Conservation (phyloP, 2,888 invertebrate genomes). For the Eupithecia dodoneata region DNA sequence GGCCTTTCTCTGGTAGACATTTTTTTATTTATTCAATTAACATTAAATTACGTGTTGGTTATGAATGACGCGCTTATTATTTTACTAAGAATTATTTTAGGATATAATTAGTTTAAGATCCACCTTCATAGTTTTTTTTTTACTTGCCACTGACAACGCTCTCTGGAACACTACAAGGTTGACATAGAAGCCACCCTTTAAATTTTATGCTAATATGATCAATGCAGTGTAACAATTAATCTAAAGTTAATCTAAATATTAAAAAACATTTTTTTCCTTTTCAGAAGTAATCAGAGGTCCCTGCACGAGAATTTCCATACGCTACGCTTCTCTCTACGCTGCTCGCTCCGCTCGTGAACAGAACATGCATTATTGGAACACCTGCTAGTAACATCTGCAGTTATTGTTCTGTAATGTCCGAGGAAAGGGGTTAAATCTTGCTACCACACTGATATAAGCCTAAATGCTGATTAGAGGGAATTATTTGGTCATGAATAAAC, state of each 20-base stretch:
- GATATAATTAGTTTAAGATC: no score
- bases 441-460: background rate
- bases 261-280: background rate
- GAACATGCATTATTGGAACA: conserved; percentile 50
- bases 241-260: background rate
- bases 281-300: background rate
- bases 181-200: no score
- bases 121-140: no score
- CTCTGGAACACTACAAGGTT: no score
- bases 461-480: conserved; percentile 5
- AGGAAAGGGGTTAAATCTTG: conserved; percentile 57
- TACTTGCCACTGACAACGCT: no score
- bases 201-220: background rate
- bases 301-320: background rate
- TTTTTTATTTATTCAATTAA: no score
- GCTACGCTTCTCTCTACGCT: conserved; percentile 8
- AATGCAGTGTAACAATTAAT: background rate
- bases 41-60: no score
- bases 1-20: no score
- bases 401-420: conserved; percentile 67
- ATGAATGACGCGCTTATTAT: no score
- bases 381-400: conserved; percentile 76
- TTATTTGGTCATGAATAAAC: conserved; percentile 17
- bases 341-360: conserved; percentile 24
- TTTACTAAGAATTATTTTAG: no score